A percentile compares a stretch with the other conserved stretches of the same genome.
Evolutionary conservation across 1,140 invertebrate genomes (phyloP).

Genomic region (Glossosoma conforme): DNA sequence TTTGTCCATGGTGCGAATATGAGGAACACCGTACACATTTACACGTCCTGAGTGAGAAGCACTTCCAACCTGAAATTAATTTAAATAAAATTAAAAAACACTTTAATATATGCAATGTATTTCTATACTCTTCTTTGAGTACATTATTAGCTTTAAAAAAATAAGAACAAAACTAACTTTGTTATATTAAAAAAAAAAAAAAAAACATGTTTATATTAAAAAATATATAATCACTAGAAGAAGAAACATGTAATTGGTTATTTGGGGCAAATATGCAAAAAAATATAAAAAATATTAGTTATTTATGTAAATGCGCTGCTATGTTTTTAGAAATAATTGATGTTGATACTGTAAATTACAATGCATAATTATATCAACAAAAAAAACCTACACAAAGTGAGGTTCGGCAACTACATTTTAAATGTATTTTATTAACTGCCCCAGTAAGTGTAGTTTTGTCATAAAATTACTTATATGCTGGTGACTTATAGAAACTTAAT

Average conservation of each 20-base stretch:
- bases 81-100: slow-evolving; percentile 2
- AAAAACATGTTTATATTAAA: background rate
- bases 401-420: too few relatives aligned
- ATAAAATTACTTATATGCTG: too few relatives aligned
- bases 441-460: too few relatives aligned
- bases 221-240: too few relatives aligned
- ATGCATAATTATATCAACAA: too few relatives aligned
- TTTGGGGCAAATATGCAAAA: background rate
- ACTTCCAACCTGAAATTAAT: slow-evolving; percentile 62
- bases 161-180: slow-evolving; percentile 1
- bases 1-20: slow-evolving; percentile 88
- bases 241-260: too few relatives aligned
- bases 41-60: slow-evolving; percentile 81
- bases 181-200: background rate
- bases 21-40: slow-evolving; percentile 88
- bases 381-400: too few relatives aligned
- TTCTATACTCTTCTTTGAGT: too few relatives aligned
- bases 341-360: too few relatives aligned
- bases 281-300: background rate
- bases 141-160: background rate
- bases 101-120: slow-evolving; percentile 4
- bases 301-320: background rate
- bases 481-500: too few relatives aligned
- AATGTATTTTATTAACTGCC: too few relatives aligned
- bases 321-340: too few relatives aligned